A percentile compares a stretch with the other conserved stretches of the same genome.
phyloP scores from a whole-genome alignment of 1,140 invertebrate species.

The Aethina tumida region DNA sequence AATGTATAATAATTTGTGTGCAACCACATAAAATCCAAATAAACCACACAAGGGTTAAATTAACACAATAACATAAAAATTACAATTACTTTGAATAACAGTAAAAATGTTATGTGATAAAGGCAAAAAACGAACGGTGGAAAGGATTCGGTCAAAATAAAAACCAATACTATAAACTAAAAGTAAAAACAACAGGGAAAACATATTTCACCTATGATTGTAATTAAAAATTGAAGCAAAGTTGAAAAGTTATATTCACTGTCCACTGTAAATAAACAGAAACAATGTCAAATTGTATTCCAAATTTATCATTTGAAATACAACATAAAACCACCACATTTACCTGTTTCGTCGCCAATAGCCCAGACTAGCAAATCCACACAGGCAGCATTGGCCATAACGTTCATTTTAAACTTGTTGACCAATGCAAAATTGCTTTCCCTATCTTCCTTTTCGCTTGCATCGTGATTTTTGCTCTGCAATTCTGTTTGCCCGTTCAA shows the following conservation, averaged over 20 bases:
- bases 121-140: neutral
- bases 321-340: constrained; percentile 11
- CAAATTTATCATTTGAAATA: neutral
- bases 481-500: constrained; percentile 87
- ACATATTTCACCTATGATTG: constrained; percentile 54
- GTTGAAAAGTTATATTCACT: constrained; percentile 64
- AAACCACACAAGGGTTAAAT: too few relatives aligned
- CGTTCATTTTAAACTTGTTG: constrained; percentile 90
- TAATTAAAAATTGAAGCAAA: constrained; percentile 60
- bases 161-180: neutral
- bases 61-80: too few relatives aligned
- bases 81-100: too few relatives aligned
- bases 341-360: constrained; percentile 92
- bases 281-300: constrained; percentile 5
- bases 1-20: too few relatives aligned
- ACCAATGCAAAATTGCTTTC: constrained; percentile 68
- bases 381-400: constrained; percentile 94
- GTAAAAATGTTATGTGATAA: constrained; percentile 1
- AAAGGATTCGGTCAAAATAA: too few relatives aligned
- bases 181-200: constrained; percentile 1
- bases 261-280: constrained; percentile 56
- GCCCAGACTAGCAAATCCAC: constrained; percentile 97
- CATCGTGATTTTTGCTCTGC: constrained; percentile 71
- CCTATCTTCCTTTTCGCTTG: constrained; percentile 68
- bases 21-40: too few relatives aligned